Conservation (phyloP, 2,113 vertebrate species). For the Indicator maculatus region DNA sequence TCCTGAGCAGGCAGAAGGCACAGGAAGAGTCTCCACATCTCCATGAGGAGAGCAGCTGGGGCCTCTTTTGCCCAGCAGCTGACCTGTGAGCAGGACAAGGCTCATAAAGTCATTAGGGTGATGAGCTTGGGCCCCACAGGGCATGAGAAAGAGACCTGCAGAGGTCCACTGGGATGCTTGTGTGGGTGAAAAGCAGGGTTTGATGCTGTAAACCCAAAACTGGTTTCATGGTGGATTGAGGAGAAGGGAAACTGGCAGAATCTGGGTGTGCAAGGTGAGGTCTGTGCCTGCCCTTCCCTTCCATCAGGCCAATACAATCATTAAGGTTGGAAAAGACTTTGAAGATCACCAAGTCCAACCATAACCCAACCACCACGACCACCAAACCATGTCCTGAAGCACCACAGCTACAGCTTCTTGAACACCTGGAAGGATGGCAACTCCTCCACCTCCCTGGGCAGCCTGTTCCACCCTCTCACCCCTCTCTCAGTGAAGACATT, state of each 20-base stretch:
- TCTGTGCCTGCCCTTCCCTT: not conserved
- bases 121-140: not conserved
- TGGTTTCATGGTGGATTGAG: not conserved
- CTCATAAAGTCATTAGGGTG: not conserved
- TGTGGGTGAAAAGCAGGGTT: not conserved
- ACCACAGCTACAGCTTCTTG: no score
- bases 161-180: not conserved
- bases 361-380: no score
- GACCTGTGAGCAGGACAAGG: not conserved
- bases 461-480: no score
- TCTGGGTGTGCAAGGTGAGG: not conserved
- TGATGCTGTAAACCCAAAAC: not conserved
- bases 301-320: not conserved
- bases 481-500: no score
- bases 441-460: no score
- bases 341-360: no score
- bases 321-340: no score
- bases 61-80: not conserved
- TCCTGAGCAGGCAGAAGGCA: not conserved
- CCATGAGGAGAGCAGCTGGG: accelerated
- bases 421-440: no score
- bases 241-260: not conserved
- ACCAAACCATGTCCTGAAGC: no score
- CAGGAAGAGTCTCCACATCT: accelerated
- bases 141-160: accelerated